Percentiles rank a stretch among this genome's conserved stretches.
Conservation (phyloP, 1,140 invertebrate genomes). For the Ooceraea biroi region DNA sequence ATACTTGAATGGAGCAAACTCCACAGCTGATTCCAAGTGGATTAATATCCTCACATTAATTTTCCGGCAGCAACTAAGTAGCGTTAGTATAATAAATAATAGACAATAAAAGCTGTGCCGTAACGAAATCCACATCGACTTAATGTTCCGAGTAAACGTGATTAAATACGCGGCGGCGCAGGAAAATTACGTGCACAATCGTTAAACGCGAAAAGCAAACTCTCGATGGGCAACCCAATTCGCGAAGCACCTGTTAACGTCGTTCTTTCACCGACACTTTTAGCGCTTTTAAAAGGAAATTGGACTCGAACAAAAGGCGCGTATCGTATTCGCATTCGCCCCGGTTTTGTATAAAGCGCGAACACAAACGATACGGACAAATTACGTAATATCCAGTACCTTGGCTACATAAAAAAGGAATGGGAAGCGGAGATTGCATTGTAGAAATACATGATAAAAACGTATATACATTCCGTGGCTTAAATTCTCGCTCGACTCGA, state of each 20-base stretch:
- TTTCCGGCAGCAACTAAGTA: not conserved
- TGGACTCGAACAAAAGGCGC: not conserved
- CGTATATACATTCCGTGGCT: not conserved
- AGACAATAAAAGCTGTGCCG: not conserved
- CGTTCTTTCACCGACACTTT: not conserved
- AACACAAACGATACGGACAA: conserved; percentile 17
- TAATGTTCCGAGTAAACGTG: not conserved
- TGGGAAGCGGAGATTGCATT: not conserved
- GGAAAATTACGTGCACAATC: conserved; percentile 22
- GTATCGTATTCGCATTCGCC: not conserved
- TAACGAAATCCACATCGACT: not conserved
- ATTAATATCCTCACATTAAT: not conserved
- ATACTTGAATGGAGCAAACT: too few species aligned
- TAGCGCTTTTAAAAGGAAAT: not conserved
- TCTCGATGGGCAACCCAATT: not conserved
- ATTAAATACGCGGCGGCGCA: not conserved
- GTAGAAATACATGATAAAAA: not conserved
- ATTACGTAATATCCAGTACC: conserved; percentile 1
- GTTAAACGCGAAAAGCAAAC: conserved; percentile 1
- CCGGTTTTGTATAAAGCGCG: not conserved
- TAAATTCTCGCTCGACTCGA: not conserved
- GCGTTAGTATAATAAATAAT: not conserved
- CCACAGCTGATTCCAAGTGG: not conserved
- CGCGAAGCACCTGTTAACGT: not conserved
- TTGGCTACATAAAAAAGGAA: not conserved